phyloP scores from a whole-genome alignment of 2,888 invertebrate species.

The Cremastobaeus sp. region DNA sequence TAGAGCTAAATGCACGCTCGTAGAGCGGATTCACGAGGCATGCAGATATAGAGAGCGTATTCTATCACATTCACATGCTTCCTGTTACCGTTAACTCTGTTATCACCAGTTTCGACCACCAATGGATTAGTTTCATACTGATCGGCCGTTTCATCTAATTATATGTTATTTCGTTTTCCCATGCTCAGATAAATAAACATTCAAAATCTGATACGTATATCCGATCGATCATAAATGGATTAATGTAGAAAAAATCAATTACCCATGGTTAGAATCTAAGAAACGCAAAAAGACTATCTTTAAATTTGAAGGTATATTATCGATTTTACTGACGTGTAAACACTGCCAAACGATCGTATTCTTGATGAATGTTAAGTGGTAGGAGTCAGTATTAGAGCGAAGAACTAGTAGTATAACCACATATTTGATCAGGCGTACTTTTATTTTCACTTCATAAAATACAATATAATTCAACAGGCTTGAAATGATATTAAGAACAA shows the following conservation, averaged over 20 bases:
- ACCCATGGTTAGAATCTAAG: too few relatives aligned
- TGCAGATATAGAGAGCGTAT: constrained; percentile 36
- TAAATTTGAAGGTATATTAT: constrained; percentile 7
- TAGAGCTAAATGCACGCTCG: constrained; percentile 42
- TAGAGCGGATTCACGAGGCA: constrained; percentile 26
- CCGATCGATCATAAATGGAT: neutral
- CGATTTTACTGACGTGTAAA: constrained; percentile 20
- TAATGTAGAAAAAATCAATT: too few relatives aligned
- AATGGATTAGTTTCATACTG: constrained; percentile 38
- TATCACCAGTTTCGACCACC: constrained; percentile 40
- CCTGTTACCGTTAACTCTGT: constrained; percentile 36
- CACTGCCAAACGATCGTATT: constrained; percentile 29
- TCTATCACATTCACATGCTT: constrained; percentile 49
- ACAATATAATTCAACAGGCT: too few relatives aligned
- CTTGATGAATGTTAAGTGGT: constrained; percentile 50
- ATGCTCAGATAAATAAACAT: neutral
- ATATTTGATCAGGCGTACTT: constrained; percentile 5
- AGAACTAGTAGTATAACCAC: constrained; percentile 30
- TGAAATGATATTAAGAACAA: too few relatives aligned
- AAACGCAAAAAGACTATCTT: too few relatives aligned
- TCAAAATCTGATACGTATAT: neutral
- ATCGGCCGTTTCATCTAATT: constrained; percentile 43
- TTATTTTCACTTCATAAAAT: too few relatives aligned
- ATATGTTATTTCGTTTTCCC: neutral
- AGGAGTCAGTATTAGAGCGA: constrained; percentile 26